Percentiles rank a stretch among this genome's conserved stretches.
These are phyloP conservation scores for Amphilophus citrinellus DNA, from an alignment of 2,113 vertebrate species.

Conservation along the genomic window DNA sequence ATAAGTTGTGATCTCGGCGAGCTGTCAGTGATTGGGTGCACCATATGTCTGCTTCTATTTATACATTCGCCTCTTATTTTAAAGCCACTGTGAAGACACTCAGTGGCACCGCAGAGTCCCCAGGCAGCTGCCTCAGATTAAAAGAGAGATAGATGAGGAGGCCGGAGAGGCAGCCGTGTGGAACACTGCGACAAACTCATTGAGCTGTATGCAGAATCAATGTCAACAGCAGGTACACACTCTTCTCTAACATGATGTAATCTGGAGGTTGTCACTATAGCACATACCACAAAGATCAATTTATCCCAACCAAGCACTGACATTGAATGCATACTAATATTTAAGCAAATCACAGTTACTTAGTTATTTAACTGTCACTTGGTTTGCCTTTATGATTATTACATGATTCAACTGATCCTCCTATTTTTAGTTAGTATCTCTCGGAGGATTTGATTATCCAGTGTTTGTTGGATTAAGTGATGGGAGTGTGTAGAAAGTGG, in stretches of 20 bases:
- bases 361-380: background rate
- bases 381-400: background rate
- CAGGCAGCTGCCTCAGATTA: slow-evolving; percentile 54
- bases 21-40: slow-evolving; percentile 45
- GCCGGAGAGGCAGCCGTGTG: slow-evolving; percentile 13
- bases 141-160: slow-evolving; percentile 61
- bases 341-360: slow-evolving; percentile 5
- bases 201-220: slow-evolving; percentile 51
- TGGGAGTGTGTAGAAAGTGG: background rate
- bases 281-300: background rate
- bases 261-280: background rate
- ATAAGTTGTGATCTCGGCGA: slow-evolving; percentile 46
- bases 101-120: slow-evolving; percentile 41
- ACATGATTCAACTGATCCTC: slow-evolving; percentile 15
- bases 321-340: background rate
- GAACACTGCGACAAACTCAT: slow-evolving; percentile 57
- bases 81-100: slow-evolving; percentile 61
- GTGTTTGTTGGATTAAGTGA: background rate
- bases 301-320: background rate
- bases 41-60: slow-evolving; percentile 70
- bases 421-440: slow-evolving; percentile 31
- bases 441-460: slow-evolving; percentile 13
- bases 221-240: slow-evolving; percentile 35
- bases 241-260: background rate
- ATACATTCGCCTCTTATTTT: slow-evolving; percentile 62